Conservation (phyloP, 2,797 vertebrate genomes). For the Eutrigla gurnardus region DNA sequence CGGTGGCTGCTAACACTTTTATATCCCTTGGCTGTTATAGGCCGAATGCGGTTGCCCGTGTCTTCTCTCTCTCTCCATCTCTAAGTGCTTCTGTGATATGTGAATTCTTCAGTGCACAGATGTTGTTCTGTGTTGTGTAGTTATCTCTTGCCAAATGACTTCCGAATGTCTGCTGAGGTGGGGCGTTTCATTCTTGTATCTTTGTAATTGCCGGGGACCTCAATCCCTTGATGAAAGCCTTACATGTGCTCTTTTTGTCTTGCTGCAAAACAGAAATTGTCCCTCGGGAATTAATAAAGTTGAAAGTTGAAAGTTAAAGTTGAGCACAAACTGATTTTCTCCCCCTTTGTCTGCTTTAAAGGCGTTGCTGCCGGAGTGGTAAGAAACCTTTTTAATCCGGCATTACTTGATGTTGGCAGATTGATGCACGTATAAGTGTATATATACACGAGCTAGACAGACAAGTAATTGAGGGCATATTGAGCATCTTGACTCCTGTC, state of each 20-base stretch:
- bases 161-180: constrained; percentile 21
- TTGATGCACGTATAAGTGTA: constrained; percentile 11
- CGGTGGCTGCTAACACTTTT: constrained; percentile 31
- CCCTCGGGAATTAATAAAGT: not conserved
- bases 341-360: constrained; percentile 28
- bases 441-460: constrained; percentile 31
- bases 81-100: constrained; percentile 31
- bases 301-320: not conserved
- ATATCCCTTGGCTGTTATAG: constrained; percentile 37
- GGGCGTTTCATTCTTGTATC: not conserved
- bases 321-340: constrained; percentile 25
- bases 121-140: constrained; percentile 38
- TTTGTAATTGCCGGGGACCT: not conserved
- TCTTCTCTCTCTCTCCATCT: constrained; percentile 4
- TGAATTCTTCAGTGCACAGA: constrained; percentile 51
- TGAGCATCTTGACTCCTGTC: constrained; percentile 62
- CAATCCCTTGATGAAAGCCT: not conserved
- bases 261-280: not conserved
- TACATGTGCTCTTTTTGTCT: not conserved
- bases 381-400: constrained; percentile 27
- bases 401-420: constrained; percentile 47
- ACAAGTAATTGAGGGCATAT: constrained; percentile 63
- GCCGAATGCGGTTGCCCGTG: constrained; percentile 30
- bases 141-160: constrained; percentile 35
- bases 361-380: constrained; percentile 13